Evolutionary conservation across 2,113 vertebrate species (phyloP).

Genomic region (Apodemus sylvaticus): DNA sequence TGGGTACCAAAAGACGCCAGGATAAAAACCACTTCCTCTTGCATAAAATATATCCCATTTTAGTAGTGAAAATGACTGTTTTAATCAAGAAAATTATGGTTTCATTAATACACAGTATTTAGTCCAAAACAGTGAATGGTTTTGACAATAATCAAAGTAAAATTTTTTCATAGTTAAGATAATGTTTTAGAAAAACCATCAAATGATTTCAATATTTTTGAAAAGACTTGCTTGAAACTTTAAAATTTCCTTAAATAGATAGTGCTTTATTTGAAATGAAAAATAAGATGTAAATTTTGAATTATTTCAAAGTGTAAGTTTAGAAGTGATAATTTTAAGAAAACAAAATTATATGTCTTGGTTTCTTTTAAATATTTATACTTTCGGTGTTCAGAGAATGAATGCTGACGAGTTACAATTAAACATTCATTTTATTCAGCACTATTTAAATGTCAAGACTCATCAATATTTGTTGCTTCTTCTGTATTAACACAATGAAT

Average conservation of each 20-base stretch:
- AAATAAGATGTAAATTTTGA: neutral
- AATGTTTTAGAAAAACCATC: neutral
- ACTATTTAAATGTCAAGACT: neutral
- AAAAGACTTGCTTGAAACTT: neutral
- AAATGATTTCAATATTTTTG: neutral
- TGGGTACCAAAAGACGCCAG: slow-evolving; percentile 62
- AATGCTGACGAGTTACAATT: neutral
- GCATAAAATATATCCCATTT: slow-evolving; percentile 65
- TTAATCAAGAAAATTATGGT: slow-evolving; percentile 52
- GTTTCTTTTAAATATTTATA: neutral
- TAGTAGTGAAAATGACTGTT: slow-evolving; percentile 53
- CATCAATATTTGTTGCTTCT: neutral
- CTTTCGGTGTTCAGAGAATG: neutral
- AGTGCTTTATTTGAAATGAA: neutral
- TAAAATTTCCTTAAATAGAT: neutral
- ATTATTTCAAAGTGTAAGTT: neutral
- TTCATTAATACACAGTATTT: neutral
- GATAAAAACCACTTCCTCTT: slow-evolving; percentile 48
- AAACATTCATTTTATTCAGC: neutral
- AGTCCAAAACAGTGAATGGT: neutral
- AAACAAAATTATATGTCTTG: neutral
- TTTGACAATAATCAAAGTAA: neutral
- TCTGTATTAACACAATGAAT: neutral
- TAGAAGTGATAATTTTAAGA: neutral
- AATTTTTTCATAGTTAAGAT: neutral